phyloP scores from a whole-genome alignment of 1,140 invertebrate species.

The Drosophila parabipectinata region DNA sequence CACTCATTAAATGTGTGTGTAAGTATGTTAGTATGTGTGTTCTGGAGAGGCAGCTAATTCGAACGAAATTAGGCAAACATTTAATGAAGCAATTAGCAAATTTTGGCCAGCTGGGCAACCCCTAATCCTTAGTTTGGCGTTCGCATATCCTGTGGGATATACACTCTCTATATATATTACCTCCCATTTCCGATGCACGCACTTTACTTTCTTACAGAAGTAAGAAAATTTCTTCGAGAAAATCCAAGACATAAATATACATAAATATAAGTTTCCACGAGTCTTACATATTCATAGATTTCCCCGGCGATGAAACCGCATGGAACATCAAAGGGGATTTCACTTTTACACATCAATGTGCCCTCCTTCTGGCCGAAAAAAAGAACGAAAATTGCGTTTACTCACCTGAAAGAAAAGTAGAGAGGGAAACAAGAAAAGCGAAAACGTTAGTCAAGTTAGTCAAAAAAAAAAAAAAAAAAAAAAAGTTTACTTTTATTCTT shows the following conservation, averaged over 20 bases:
- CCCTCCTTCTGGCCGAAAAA: slow-evolving; percentile 16
- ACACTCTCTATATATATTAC: neutral
- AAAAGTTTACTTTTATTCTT: slow-evolving; percentile 21
- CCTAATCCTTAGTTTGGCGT: slow-evolving; percentile 2
- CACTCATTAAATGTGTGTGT: slow-evolving; percentile 11
- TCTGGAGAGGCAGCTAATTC: slow-evolving; percentile 68
- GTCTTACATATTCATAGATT: slow-evolving; percentile 30
- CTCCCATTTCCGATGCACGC: neutral
- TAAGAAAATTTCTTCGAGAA: neutral
- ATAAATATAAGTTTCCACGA: neutral
- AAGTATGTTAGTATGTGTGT: slow-evolving; percentile 32
- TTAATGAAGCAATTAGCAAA: slow-evolving; percentile 82
- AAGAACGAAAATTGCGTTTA: slow-evolving; percentile 67
- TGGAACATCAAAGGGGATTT: slow-evolving; percentile 67
- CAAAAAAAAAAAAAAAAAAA: slow-evolving; percentile 10
- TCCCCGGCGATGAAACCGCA: slow-evolving; percentile 24
- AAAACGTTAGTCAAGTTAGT: slow-evolving; percentile 41
- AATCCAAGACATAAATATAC: neutral
- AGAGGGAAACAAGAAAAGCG: slow-evolving; percentile 30
- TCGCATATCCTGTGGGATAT: slow-evolving; percentile 4
- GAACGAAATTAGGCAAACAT: slow-evolving; percentile 82
- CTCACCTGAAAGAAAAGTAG: slow-evolving; percentile 65
- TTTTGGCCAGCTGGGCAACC: slow-evolving; percentile 42
- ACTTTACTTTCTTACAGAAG: neutral
- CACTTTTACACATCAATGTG: slow-evolving; percentile 65